Evolutionary conservation across 2,888 invertebrate genomes (phyloP).

Genomic region (Biston betularia): DNA sequence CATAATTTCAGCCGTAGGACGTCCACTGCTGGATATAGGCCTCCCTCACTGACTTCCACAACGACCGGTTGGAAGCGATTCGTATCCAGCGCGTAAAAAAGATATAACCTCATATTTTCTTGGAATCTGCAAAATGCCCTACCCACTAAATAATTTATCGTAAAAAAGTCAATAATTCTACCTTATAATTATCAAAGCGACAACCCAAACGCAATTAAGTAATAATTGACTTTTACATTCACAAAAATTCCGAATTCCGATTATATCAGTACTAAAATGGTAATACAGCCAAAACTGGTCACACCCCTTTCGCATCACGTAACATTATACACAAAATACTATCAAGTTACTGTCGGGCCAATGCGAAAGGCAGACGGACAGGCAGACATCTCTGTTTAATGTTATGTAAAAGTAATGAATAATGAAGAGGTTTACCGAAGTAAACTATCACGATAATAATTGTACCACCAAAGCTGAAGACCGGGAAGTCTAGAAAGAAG

Average conservation of each 20-base stretch:
- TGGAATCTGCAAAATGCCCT: too few species aligned
- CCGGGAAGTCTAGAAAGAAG: too few species aligned
- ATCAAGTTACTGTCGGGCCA: neutral
- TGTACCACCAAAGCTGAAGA: too few species aligned
- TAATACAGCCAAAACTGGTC: neutral
- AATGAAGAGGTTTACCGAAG: too few species aligned
- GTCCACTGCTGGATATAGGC: too few species aligned
- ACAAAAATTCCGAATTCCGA: constrained; percentile 7
- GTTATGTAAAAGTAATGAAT: too few species aligned
- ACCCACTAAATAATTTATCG: neutral
- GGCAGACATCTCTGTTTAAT: constrained; percentile 3
- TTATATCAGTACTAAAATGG: constrained; percentile 1
- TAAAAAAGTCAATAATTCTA: neutral
- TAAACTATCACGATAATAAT: too few species aligned
- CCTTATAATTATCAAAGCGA: neutral
- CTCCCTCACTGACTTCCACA: too few species aligned
- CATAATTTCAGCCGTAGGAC: too few species aligned
- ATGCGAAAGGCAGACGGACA: constrained; percentile 15
- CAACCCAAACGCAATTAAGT: neutral
- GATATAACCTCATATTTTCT: too few species aligned
- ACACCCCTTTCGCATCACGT: constrained; percentile 3
- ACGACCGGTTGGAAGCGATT: too few species aligned
- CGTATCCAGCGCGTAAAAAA: too few species aligned
- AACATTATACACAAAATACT: neutral
- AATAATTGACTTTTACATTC: constrained; percentile 14